Evolutionary conservation across 1,140 invertebrate species (phyloP), one percentile per base, ranked within the genome.

Genomic region (Zaprionus kolodkinae): DNA sequence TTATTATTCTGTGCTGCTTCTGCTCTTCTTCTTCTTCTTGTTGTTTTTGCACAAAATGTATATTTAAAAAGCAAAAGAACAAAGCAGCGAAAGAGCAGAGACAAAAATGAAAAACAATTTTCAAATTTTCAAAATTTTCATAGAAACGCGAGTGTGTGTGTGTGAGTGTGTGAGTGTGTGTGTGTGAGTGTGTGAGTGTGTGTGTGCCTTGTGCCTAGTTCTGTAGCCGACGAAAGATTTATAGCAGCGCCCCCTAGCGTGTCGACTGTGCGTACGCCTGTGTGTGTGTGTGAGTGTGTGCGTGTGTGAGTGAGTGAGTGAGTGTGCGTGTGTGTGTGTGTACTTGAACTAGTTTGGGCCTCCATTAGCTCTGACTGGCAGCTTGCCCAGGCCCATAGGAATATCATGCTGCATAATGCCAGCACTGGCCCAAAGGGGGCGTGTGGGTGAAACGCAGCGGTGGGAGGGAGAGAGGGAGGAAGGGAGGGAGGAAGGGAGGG

Each of bases 331-430:
- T 71, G 54, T 76, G 59, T 70, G 57, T 72, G 63, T 78, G 76
- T 88, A 76, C 85, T 88, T 88, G 78, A 89, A 88, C 85, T 81
- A 89, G 72, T 89, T 84, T 74, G 60, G 68, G 66, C 71, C 62
- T 73, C 76, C 79, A 81, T 76, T 80, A 70, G 72, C 76, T 62
- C 60, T 67, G 48, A 71, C 66, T 86, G 79, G 82, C 83, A 76
- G 21, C 10, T 68, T 80, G 85, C 84, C 85, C 79, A 79, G 36
- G 57, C 75, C 75, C 64, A 64, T 75, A 40, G 57, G 62, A 59
- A 52, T 79, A 76, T 38, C 40, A 43, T 43, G 21, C 40, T 43
- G 25, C 56, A 48, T 63, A 78, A 66, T 61, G 72, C 65, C 36
- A 60, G 35, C 13, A 52, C 6, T n/a, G 21, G 6, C 40, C 30